These are phyloP conservation scores for Gasterosteus aculeatus DNA, from an alignment of 2,113 vertebrate genomes.

Conservation along the genomic window DNA sequence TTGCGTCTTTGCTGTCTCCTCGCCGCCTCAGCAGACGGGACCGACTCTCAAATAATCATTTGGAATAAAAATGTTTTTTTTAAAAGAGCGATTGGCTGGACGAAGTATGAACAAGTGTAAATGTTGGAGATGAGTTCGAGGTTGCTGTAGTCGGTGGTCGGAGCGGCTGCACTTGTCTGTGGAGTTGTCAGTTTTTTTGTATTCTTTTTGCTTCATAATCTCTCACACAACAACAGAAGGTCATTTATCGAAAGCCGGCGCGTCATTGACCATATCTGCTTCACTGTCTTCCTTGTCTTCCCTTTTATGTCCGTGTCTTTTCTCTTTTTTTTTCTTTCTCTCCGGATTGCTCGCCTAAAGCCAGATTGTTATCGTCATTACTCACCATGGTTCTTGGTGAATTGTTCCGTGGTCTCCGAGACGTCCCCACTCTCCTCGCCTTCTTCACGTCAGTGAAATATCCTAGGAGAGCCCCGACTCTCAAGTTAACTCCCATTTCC, in stretches of 20 bases:
- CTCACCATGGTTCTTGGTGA: constrained; percentile 9
- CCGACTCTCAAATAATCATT: constrained; percentile 46
- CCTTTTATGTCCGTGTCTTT: constrained; percentile 1
- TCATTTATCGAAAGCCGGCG: constrained; percentile 42
- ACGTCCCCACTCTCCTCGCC: constrained; percentile 28
- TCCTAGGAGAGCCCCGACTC: constrained; percentile 54
- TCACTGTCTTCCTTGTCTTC: constrained; percentile 4
- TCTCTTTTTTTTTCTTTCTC: not conserved
- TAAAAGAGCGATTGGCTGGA: not conserved
- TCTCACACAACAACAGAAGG: constrained; percentile 44
- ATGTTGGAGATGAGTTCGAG: constrained; percentile 7
- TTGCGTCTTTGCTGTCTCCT: too few species aligned
- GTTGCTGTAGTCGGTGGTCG: constrained; percentile 11
- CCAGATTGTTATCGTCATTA: not conserved
- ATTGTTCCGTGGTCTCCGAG: not conserved
- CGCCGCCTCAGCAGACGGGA: constrained; percentile 16
- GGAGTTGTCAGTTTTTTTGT: constrained; percentile 17
- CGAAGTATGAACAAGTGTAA: not conserved
- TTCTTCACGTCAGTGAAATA: constrained; percentile 50
- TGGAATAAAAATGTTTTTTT: constrained; percentile 1
- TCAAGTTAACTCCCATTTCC: constrained; percentile 74
- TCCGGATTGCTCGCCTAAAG: constrained; percentile 1
- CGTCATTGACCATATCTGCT: constrained; percentile 12
- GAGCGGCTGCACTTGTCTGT: constrained; percentile 22
- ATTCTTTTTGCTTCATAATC: constrained; percentile 47